phyloP scores from a whole-genome alignment of 2,888 invertebrate genomes.

The Caenorhabditis sp. region DNA sequence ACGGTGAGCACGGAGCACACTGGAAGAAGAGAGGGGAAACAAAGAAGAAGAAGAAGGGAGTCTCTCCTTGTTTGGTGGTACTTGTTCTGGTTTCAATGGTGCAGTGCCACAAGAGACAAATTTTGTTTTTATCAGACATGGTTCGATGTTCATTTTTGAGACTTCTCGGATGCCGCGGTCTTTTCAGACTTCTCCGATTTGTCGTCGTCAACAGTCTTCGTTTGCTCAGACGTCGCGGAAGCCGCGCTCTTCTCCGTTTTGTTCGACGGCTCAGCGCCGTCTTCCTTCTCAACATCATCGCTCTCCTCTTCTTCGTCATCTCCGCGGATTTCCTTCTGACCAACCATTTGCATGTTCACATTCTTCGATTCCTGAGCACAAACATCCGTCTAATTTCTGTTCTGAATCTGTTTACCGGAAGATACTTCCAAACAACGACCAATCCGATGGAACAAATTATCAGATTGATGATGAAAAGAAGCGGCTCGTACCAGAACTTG shows the following conservation, averaged over 20 bases:
- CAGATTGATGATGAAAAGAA: conserved; percentile 46
- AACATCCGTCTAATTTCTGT: background rate
- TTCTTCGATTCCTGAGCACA: conserved; percentile 35
- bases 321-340: conserved; percentile 29
- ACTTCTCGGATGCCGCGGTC: conserved; percentile 5
- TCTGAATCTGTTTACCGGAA: conserved; percentile 6
- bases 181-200: no score
- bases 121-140: no score
- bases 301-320: background rate
- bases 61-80: no score
- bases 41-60: background rate
- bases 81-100: no score
- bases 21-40: background rate
- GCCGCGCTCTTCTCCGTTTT: no score
- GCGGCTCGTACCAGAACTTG: conserved; percentile 43
- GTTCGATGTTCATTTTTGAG: background rate
- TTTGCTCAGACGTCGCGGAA: no score
- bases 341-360: conserved; percentile 29
- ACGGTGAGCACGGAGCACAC: no score
- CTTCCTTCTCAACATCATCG: background rate
- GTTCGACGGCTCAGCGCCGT: background rate
- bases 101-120: no score
- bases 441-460: conserved; percentile 28
- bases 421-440: conserved; percentile 29
- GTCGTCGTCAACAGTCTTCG: background rate